phyloP scores from a whole-genome alignment of 2,888 invertebrate genomes.

The Apeira syringaria region DNA sequence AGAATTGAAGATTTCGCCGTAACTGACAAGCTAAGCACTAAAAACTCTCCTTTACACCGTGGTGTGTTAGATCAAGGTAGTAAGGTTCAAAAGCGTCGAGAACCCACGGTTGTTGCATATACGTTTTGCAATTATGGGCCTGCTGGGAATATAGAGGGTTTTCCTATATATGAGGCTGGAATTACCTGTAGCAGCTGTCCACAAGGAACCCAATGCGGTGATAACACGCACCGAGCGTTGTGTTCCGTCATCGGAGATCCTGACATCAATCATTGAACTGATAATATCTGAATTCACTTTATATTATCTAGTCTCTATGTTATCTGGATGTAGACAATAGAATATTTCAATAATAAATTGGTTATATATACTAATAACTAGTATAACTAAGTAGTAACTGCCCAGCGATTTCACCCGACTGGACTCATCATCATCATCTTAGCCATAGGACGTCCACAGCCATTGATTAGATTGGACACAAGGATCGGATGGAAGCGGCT shows the following conservation, averaged over 20 bases:
- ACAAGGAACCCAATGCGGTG: constrained; percentile 63
- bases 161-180: constrained; percentile 72
- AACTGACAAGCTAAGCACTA: constrained; percentile 29
- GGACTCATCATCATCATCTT: too few relatives aligned
- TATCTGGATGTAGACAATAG: too few relatives aligned
- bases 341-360: too few relatives aligned
- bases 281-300: too few relatives aligned
- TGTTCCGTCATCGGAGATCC: constrained; percentile 66
- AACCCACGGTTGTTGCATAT: constrained; percentile 64
- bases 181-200: constrained; percentile 65
- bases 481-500: too few relatives aligned
- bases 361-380: too few relatives aligned
- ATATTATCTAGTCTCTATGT: too few relatives aligned
- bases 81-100: constrained; percentile 32
- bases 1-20: constrained; percentile 53
- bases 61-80: constrained; percentile 40
- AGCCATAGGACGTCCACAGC: too few relatives aligned
- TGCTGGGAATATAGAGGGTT: constrained; percentile 73
- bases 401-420: too few relatives aligned
- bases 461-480: too few relatives aligned
- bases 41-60: constrained; percentile 61
- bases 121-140: constrained; percentile 78
- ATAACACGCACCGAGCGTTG: constrained; percentile 66
- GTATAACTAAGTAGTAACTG: too few relatives aligned
- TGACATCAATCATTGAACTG: constrained; percentile 30